Evolutionary conservation across 2,888 invertebrate genomes (phyloP).

Genomic region (Drosophila falleni): DNA sequence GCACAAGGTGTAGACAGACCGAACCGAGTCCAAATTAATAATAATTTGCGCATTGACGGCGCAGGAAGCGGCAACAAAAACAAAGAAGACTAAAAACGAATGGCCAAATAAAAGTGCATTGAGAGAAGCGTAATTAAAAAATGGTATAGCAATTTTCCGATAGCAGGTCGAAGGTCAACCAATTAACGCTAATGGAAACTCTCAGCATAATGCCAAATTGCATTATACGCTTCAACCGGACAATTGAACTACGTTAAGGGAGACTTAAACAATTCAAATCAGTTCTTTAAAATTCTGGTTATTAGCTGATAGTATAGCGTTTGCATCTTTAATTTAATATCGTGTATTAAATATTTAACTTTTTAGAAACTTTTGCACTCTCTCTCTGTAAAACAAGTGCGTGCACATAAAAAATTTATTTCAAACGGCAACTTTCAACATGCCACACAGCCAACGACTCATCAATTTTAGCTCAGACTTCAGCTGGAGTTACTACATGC

Average conservation of each 20-base stretch:
- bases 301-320: conserved; percentile 7
- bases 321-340: conserved; percentile 33
- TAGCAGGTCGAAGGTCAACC: conserved; percentile 53
- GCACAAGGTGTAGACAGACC: conserved; percentile 37
- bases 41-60: conserved; percentile 73
- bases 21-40: conserved; percentile 69
- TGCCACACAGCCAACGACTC: conserved; percentile 7
- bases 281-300: neutral
- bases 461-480: conserved; percentile 4
- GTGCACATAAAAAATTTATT: conserved; percentile 67
- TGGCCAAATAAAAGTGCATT: conserved; percentile 33
- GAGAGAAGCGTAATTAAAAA: conserved; percentile 63
- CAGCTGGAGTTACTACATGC: conserved; percentile 14
- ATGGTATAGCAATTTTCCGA: conserved; percentile 39
- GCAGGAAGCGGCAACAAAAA: conserved; percentile 25
- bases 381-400: conserved; percentile 40
- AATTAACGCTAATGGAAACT: conserved; percentile 61
- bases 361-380: conserved; percentile 10
- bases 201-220: conserved; percentile 11
- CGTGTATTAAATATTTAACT: conserved; percentile 50
- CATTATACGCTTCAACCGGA: conserved; percentile 7
- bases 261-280: conserved; percentile 2
- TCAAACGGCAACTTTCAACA: conserved; percentile 51
- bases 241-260: neutral
- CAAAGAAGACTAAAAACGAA: conserved; percentile 17